A percentile compares a stretch with the other conserved stretches of the same genome.
These are phyloP conservation scores for Prunella strophiata DNA, from an alignment of 2,797 vertebrate genomes.

Conservation along the genomic window DNA sequence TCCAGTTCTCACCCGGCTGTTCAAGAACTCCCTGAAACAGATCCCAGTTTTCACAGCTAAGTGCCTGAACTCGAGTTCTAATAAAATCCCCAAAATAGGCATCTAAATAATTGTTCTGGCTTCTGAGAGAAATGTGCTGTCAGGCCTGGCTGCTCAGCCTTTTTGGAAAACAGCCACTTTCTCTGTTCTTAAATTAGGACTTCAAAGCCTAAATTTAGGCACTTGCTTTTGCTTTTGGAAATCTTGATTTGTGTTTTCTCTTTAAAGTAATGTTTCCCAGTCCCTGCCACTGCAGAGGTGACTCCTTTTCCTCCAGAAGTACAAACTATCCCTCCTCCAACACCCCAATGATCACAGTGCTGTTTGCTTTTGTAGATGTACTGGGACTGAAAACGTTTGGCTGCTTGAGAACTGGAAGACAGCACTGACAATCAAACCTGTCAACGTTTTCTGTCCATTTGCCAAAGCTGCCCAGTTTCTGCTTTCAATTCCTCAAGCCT, in stretches of 20 bases:
- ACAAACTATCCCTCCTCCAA: background rate
- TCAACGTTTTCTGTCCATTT: background rate
- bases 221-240: conserved; percentile 27
- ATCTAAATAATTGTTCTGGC: conserved; percentile 27
- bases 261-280: background rate
- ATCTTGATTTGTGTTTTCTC: conserved; percentile 20
- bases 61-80: background rate
- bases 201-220: conserved; percentile 16
- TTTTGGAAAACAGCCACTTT: conserved; percentile 42
- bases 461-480: background rate
- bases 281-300: background rate
- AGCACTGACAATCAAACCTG: background rate
- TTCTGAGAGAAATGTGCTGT: background rate
- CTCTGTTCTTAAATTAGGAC: conserved; percentile 14
- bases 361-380: background rate
- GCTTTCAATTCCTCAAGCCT: background rate
- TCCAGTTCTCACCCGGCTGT: background rate
- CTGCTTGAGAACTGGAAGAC: background rate
- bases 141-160: conserved; percentile 9
- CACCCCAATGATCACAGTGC: background rate
- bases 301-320: background rate
- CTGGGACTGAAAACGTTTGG: background rate
- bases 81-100: conserved; percentile 43
- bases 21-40: background rate
- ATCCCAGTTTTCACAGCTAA: background rate